Percentiles rank a stretch among this genome's conserved stretches.
Evolutionary conservation across 2,797 vertebrate genomes (phyloP).

Genomic region (Coregonus ussuriensis): DNA sequence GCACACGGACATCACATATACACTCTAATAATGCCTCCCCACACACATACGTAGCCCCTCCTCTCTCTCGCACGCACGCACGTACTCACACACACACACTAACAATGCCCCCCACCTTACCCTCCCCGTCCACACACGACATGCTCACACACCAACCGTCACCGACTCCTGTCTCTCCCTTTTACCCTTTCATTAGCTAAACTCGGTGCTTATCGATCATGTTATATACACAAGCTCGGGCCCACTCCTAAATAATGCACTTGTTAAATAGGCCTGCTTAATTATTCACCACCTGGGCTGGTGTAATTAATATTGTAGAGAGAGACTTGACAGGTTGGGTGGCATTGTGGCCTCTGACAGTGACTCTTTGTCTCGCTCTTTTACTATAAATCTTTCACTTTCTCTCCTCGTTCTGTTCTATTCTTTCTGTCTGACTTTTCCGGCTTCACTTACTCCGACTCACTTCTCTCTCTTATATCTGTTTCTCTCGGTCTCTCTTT

Average conservation of each 20-base stretch:
- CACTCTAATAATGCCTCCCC: not conserved
- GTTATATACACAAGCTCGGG: constrained; percentile 76
- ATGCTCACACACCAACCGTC: not conserved
- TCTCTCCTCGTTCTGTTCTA: not conserved
- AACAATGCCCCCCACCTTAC: not conserved
- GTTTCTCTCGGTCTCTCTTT: not conserved
- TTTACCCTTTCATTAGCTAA: constrained; percentile 77
- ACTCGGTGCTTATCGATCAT: constrained; percentile 76
- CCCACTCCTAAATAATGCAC: constrained; percentile 81
- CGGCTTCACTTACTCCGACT: not conserved
- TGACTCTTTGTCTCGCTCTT: constrained; percentile 36
- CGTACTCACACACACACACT: not conserved
- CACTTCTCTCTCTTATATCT: constrained; percentile 10
- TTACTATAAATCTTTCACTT: not conserved
- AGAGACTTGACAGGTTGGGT: constrained; percentile 76
- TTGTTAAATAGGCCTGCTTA: constrained; percentile 82
- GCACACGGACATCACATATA: not conserved
- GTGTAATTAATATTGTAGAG: constrained; percentile 85
- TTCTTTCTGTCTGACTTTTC: not conserved
- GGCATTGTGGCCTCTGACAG: constrained; percentile 71
- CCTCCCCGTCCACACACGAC: constrained; percentile 1
- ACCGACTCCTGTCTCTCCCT: constrained; percentile 59
- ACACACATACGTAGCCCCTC: not conserved
- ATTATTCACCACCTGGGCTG: constrained; percentile 80
- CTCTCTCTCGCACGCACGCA: not conserved